Evolutionary conservation across 1,140 invertebrate species (phyloP).

Genomic region (Lutraria rhynchaena): DNA sequence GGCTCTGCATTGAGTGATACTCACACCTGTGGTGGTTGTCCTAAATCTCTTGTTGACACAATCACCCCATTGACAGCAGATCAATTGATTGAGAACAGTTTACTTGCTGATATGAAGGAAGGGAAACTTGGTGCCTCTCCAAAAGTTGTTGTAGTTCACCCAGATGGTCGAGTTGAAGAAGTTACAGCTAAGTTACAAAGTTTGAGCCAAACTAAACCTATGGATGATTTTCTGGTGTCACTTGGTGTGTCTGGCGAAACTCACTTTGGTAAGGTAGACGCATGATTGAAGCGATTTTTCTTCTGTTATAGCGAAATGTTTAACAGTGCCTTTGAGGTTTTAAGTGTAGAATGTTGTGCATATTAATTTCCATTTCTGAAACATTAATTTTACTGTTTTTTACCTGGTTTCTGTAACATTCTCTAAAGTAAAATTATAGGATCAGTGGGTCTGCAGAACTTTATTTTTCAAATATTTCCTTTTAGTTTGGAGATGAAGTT

Average conservation of each 20-base stretch:
- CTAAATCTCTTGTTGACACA: slow-evolving; percentile 28
- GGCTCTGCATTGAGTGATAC: slow-evolving; percentile 16
- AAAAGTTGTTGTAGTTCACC: slow-evolving; percentile 79
- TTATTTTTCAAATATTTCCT: no score
- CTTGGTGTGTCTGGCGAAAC: slow-evolving; percentile 52
- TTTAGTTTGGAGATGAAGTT: no score
- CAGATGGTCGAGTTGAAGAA: slow-evolving; percentile 77
- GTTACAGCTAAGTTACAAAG: slow-evolving; percentile 73
- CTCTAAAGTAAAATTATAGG: no score
- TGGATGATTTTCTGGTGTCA: slow-evolving; percentile 63
- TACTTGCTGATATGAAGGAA: slow-evolving; percentile 75
- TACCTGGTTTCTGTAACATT: not conserved
- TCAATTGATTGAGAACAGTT: slow-evolving; percentile 72
- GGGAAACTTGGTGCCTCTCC: slow-evolving; percentile 75
- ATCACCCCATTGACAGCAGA: slow-evolving; percentile 66
- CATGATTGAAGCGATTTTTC: not conserved
- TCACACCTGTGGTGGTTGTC: slow-evolving; percentile 52
- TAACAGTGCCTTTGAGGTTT: not conserved
- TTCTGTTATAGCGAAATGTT: not conserved
- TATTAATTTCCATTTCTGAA: not conserved
- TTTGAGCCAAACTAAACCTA: slow-evolving; percentile 62
- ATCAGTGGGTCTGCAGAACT: no score
- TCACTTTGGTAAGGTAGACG: slow-evolving; percentile 45
- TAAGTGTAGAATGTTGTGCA: not conserved
- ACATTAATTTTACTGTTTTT: not conserved